Percentiles rank a stretch among this genome's conserved stretches.
phyloP scores from a whole-genome alignment of 2,888 invertebrate species.

The Trissonchulus sp. region DNA sequence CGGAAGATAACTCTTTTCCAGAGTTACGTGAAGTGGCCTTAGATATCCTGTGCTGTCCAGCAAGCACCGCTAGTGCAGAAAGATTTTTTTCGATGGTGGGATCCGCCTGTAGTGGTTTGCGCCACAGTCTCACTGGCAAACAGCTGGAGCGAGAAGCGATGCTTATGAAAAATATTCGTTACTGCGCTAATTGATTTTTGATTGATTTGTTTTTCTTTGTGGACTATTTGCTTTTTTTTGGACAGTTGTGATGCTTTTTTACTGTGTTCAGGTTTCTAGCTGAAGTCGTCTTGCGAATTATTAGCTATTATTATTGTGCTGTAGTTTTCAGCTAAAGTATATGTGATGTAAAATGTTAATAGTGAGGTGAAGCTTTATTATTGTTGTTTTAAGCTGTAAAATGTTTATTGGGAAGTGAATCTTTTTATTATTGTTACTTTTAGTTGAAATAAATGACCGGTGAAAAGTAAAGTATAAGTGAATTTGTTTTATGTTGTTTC shows the following conservation, averaged over 20 bases:
- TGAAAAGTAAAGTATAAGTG: too few species aligned
- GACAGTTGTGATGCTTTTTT: neutral
- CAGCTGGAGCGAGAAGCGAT: neutral
- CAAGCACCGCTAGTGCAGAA: neutral
- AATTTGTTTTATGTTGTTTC: too few species aligned
- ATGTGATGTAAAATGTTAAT: too few species aligned
- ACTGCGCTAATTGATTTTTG: neutral
- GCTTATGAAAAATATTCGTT: neutral
- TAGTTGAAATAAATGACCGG: too few species aligned
- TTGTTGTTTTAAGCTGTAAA: too few species aligned
- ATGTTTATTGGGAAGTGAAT: too few species aligned
- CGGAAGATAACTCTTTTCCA: neutral
- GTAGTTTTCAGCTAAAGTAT: too few species aligned
- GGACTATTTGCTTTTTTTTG: too few species aligned
- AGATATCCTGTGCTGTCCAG: neutral
- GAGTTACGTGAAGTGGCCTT: neutral
- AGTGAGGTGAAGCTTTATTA: too few species aligned
- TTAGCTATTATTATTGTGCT: too few species aligned
- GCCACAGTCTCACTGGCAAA: neutral
- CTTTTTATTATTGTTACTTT: too few species aligned
- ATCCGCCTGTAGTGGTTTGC: neutral
- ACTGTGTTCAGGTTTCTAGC: neutral
- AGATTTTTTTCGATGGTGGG: neutral
- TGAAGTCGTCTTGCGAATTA: neutral
- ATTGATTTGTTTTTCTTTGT: too few species aligned